Percentiles rank a stretch among this genome's conserved stretches.
Conservation (phyloP, 2,797 vertebrate species). For the Phalanger gymnotis region DNA sequence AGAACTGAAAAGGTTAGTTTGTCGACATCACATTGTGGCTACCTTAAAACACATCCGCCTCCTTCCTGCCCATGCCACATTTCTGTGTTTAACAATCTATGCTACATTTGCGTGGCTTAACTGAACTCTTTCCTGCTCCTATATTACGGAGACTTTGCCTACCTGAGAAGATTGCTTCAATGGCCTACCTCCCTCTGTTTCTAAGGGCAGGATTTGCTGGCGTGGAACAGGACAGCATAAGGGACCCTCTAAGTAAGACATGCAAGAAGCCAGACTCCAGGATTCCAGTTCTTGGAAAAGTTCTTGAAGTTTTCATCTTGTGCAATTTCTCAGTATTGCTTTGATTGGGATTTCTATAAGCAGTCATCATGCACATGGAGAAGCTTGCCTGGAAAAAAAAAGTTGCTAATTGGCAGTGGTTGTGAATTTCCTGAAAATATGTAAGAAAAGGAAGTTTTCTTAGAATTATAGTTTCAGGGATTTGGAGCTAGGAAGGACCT, state of each 20-base stretch:
- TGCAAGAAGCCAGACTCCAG: neutral
- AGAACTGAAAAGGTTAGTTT: neutral
- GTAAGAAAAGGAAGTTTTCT: neutral
- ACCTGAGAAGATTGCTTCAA: neutral
- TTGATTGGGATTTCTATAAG: neutral
- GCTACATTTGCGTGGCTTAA: neutral
- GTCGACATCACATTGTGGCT: neutral
- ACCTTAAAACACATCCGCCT: neutral
- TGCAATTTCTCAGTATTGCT: neutral
- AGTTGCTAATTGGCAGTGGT: neutral
- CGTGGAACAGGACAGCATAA: neutral
- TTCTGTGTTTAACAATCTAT: neutral
- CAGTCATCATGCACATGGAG: neutral
- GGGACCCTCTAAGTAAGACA: neutral
- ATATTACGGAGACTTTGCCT: neutral
- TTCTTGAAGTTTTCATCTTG: neutral
- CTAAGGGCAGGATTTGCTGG: neutral
- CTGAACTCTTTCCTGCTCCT: neutral
- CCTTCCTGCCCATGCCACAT: neutral
- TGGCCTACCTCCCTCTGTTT: neutral
- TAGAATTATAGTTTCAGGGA: neutral
- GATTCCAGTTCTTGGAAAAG: conserved; percentile 4
- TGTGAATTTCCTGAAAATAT: neutral
- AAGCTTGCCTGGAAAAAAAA: neutral
- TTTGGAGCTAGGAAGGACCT: neutral